Conservation (phyloP, 2,113 vertebrate species). For the Alouatta palliata region DNA sequence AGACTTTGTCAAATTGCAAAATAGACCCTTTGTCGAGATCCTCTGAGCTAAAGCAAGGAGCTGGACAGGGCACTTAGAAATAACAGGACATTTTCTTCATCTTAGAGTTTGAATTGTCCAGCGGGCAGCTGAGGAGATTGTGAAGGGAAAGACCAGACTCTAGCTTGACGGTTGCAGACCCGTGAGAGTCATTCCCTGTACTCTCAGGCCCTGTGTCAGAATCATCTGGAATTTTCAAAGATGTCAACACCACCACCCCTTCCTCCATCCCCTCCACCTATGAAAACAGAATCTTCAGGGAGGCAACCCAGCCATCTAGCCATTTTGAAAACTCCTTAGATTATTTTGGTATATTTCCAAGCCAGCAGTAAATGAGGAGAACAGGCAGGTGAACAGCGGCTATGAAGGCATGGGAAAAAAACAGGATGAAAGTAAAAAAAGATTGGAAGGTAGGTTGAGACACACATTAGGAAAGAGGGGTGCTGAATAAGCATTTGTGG, state of each 20-base stretch:
- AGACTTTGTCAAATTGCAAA: neutral
- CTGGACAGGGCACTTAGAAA: neutral
- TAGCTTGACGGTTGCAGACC: accelerated
- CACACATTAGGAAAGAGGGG: neutral
- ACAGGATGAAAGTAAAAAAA: neutral
- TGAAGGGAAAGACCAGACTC: neutral
- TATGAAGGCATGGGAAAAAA: neutral
- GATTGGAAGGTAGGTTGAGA: neutral
- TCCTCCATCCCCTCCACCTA: neutral
- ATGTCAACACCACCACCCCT: neutral
- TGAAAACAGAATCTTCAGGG: neutral
- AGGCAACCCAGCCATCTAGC: neutral
- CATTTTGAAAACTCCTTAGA: neutral
- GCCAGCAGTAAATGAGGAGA: neutral
- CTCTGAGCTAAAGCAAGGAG: neutral
- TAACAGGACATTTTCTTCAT: neutral
- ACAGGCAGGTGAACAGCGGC: neutral
- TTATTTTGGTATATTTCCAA: neutral
- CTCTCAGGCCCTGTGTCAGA: accelerated
- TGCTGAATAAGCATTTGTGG: conserved; percentile 24
- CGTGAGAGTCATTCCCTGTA: accelerated
- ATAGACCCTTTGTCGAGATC: neutral
- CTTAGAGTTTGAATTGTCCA: neutral
- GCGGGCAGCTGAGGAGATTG: accelerated
- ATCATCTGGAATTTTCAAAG: neutral